phyloP scores from a whole-genome alignment of 2,113 vertebrate species.

The Dromiciops gliroides region DNA sequence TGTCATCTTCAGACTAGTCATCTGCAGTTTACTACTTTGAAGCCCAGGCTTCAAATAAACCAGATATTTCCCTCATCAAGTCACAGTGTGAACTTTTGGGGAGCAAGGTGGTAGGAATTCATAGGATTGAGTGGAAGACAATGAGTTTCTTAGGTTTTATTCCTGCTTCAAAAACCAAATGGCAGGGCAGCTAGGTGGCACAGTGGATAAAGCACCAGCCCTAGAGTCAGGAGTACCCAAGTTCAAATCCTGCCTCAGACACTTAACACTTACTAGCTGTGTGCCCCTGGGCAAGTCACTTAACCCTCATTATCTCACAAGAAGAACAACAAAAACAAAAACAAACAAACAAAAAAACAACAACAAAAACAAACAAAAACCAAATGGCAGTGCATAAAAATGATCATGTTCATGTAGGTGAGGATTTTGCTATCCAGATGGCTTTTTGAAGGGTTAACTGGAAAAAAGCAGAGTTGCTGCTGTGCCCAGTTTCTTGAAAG shows the following conservation, averaged over 20 bases:
- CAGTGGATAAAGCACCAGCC: too few species aligned
- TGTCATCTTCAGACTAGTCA: background rate
- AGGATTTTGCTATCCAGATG: background rate
- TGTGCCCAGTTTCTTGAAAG: background rate
- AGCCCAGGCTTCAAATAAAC: background rate
- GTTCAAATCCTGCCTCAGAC: too few species aligned
- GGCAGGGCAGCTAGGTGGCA: too few species aligned
- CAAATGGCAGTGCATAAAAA: constrained; percentile 15
- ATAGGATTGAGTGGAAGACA: background rate
- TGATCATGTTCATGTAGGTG: background rate
- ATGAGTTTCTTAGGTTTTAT: background rate
- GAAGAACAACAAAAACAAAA: too few species aligned
- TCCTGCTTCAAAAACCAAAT: background rate
- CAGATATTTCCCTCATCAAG: background rate
- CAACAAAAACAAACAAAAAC: too few species aligned
- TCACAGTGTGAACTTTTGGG: background rate
- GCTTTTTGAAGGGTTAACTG: background rate
- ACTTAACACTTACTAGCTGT: too few species aligned
- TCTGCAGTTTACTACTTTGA: background rate
- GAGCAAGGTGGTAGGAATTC: background rate
- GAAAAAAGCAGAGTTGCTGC: background rate
- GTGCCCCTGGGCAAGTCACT: too few species aligned
- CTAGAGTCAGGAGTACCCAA: too few species aligned
- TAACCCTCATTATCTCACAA: too few species aligned
- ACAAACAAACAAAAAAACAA: too few species aligned